These are phyloP conservation scores for Tupiocoris notatus DNA, from an alignment of 2,888 invertebrate genomes.

Conservation along the genomic window DNA sequence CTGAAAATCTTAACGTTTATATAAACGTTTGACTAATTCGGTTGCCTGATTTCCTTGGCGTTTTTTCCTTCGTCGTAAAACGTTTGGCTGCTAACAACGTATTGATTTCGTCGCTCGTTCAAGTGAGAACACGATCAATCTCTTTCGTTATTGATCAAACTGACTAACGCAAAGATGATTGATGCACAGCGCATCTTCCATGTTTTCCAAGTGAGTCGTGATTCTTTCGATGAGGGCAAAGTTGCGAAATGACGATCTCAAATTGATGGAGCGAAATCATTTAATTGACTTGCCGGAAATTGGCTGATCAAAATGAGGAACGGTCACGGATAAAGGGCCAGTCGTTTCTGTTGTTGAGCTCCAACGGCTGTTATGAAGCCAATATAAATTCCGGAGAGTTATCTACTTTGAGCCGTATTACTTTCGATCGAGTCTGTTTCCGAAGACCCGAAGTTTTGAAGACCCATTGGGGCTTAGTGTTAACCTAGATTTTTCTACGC, in stretches of 20 bases:
- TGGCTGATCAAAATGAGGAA: not conserved
- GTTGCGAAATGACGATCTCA: not conserved
- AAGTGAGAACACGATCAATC: not conserved
- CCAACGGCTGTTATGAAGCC: too few species aligned
- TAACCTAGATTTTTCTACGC: too few species aligned
- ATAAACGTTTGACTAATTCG: not conserved
- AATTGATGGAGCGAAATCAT: not conserved
- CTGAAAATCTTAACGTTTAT: not conserved
- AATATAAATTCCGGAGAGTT: too few species aligned
- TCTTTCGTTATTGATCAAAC: constrained; percentile 11
- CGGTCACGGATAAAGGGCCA: not conserved
- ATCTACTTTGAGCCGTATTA: too few species aligned
- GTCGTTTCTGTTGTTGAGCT: not conserved
- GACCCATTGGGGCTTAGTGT: too few species aligned
- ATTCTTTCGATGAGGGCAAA: not conserved
- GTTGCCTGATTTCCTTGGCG: not conserved
- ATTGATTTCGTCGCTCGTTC: not conserved
- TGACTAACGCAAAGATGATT: constrained; percentile 5
- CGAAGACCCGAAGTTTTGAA: too few species aligned
- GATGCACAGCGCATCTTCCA: not conserved
- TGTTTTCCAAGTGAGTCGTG: not conserved
- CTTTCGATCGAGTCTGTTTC: too few species aligned
- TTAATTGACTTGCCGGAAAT: not conserved
- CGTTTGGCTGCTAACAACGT: not conserved
- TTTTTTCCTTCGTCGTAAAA: not conserved